phyloP scores from a whole-genome alignment of 2,113 vertebrate species.

The Macrotus californicus region DNA sequence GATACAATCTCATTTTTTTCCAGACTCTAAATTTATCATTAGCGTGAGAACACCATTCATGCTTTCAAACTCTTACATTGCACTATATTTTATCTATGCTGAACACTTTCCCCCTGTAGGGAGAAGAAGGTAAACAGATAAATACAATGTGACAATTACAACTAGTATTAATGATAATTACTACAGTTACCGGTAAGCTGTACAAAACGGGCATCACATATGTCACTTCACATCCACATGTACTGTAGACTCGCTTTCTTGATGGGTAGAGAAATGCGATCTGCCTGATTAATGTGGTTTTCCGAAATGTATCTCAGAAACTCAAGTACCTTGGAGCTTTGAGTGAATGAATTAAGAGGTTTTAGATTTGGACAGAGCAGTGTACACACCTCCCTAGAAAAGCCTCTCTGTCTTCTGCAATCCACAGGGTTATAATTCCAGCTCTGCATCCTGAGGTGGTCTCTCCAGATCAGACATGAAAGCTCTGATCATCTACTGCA shows the following conservation, averaged over 20 bases:
- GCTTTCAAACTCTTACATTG: not conserved
- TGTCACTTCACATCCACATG: not conserved
- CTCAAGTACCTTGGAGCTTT: not conserved
- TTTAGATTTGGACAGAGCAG: not conserved
- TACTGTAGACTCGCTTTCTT: not conserved
- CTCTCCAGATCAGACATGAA: not conserved
- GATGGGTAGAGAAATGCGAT: not conserved
- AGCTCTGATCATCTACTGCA: not conserved
- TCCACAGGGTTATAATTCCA: not conserved
- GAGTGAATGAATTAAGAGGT: slow-evolving; percentile 7
- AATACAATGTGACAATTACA: not conserved
- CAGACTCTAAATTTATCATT: not conserved
- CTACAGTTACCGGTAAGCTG: not conserved
- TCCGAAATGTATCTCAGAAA: not conserved
- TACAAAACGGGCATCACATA: not conserved
- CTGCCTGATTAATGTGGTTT: not conserved
- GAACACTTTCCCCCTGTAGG: not conserved
- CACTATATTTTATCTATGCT: not conserved
- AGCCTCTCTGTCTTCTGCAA: not conserved
- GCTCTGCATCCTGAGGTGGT: not conserved
- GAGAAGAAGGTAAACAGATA: not conserved
- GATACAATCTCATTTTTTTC: not conserved
- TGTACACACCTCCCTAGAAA: not conserved
- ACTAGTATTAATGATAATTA: not conserved
- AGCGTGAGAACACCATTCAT: not conserved